Evolutionary conservation across 2,113 vertebrate species (phyloP).

Genomic region (Actenoides hombroni): DNA sequence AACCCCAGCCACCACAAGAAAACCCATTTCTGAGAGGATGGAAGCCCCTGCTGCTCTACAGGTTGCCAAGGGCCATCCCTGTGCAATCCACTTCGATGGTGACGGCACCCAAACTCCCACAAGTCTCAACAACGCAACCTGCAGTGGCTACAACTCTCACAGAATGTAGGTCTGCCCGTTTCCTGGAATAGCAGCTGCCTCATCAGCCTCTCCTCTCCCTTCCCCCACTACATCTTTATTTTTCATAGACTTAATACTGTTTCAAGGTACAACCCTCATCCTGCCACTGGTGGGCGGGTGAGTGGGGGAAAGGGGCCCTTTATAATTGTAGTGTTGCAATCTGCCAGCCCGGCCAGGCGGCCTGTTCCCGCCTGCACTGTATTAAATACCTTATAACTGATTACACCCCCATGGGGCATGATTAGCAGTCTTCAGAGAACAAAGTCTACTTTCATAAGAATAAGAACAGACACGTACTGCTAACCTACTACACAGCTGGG

Average conservation of each 20-base stretch:
- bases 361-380: slow-evolving; percentile 80
- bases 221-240: slow-evolving; percentile 55
- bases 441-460: slow-evolving; percentile 83
- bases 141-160: neutral
- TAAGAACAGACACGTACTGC: slow-evolving; percentile 75
- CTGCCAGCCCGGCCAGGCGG: slow-evolving; percentile 72
- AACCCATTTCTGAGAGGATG: neutral
- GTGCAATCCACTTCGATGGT: neutral
- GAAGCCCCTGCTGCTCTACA: neutral
- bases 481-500: slow-evolving; percentile 74
- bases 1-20: slow-evolving; percentile 37
- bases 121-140: neutral
- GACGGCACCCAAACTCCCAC: neutral
- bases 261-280: slow-evolving; percentile 54
- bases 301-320: slow-evolving; percentile 69
- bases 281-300: slow-evolving; percentile 58
- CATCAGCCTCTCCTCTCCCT: slow-evolving; percentile 33
- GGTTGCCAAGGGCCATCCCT: slow-evolving; percentile 7
- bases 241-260: slow-evolving; percentile 49
- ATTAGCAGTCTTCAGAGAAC: slow-evolving; percentile 81
- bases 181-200: slow-evolving; percentile 33
- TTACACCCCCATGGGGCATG: slow-evolving; percentile 82
- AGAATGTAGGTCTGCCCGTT: slow-evolving; percentile 1
- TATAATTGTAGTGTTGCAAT: slow-evolving; percentile 81
- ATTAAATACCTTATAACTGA: slow-evolving; percentile 83